Evolutionary conservation across 2,888 invertebrate species (phyloP).

Genomic region (Aphelenchoides bicaudatus): DNA sequence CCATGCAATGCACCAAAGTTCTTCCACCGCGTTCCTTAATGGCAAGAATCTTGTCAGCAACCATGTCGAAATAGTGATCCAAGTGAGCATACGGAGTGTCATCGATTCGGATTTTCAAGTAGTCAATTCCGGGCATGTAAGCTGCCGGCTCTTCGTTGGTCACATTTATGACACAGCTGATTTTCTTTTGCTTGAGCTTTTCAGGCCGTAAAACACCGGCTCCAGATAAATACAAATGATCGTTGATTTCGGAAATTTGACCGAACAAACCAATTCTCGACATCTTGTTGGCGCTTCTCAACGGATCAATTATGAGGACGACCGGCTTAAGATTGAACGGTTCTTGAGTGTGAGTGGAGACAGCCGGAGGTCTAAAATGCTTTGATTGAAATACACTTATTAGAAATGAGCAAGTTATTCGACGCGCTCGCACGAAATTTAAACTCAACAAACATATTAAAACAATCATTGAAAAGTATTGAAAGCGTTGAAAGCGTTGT

Average conservation of each 20-base stretch:
- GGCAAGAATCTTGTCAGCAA: conserved; percentile 58
- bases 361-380: too few relatives aligned
- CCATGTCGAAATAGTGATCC: conserved; percentile 71
- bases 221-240: conserved; percentile 75
- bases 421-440: too few relatives aligned
- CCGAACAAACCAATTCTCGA: conserved; percentile 53
- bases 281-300: too few relatives aligned
- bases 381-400: too few relatives aligned
- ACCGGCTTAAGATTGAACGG: too few relatives aligned
- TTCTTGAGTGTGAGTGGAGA: too few relatives aligned
- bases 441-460: too few relatives aligned
- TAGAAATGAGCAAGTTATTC: too few relatives aligned
- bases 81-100: conserved; percentile 76
- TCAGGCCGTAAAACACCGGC: conserved; percentile 73
- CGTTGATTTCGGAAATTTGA: conserved; percentile 70
- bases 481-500: too few relatives aligned
- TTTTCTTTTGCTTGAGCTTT: conserved; percentile 69
- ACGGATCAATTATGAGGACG: too few relatives aligned
- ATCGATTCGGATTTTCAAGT: conserved; percentile 72
- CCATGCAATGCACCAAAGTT: conserved; percentile 81
- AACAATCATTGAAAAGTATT: too few relatives aligned
- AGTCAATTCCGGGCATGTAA: conserved; percentile 65
- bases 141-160: conserved; percentile 75
- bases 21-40: conserved; percentile 66
- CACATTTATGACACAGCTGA: conserved; percentile 77